Conservation (phyloP, 2,797 vertebrate species). For the Hippocampus kuda region DNA sequence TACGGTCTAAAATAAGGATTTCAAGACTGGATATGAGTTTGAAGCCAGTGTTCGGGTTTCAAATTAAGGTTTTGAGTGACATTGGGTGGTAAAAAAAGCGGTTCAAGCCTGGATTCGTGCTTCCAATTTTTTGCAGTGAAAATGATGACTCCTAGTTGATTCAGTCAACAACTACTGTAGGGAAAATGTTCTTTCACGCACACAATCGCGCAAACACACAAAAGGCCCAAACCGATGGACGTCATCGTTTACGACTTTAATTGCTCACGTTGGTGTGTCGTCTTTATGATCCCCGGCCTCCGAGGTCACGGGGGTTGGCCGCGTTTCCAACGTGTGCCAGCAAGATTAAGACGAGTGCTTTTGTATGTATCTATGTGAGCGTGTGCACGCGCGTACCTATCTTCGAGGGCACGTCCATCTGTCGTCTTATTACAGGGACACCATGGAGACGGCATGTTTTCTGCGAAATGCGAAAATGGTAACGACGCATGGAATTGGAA, state of each 20-base stretch:
- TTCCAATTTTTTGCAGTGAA: too few species aligned
- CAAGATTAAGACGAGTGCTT: conserved; percentile 5
- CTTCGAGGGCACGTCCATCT: background rate
- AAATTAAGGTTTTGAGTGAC: too few species aligned
- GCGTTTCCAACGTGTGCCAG: background rate
- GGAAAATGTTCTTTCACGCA: background rate
- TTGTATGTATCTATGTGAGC: background rate
- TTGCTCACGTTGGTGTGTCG: background rate
- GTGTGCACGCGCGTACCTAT: background rate
- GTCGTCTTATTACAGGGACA: background rate
- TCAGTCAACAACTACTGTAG: too few species aligned
- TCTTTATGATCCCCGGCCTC: background rate
- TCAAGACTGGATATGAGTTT: too few species aligned
- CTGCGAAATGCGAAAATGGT: background rate
- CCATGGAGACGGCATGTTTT: background rate
- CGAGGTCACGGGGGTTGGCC: background rate
- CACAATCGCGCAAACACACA: background rate
- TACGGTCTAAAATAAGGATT: too few species aligned
- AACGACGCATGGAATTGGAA: background rate
- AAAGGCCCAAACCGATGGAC: background rate
- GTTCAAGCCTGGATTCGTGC: too few species aligned
- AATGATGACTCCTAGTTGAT: too few species aligned
- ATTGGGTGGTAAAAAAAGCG: too few species aligned
- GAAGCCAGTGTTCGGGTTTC: too few species aligned
- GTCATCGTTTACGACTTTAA: background rate